Percentiles rank a stretch among this genome's conserved stretches.
These are phyloP conservation scores for Crocallis elinguaria DNA, from an alignment of 2,888 invertebrate genomes.

Conservation along the genomic window DNA sequence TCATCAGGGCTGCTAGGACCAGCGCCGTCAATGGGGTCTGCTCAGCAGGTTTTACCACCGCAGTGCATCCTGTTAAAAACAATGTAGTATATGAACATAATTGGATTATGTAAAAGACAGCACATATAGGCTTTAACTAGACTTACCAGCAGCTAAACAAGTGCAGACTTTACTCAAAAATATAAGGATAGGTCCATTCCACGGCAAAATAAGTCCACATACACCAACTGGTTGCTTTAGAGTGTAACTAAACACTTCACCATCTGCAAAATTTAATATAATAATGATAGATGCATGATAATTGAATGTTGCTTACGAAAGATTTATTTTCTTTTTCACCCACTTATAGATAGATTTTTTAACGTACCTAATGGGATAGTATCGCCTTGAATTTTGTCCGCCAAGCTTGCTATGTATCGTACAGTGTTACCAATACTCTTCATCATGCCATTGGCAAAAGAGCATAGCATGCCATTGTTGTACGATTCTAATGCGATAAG, in stretches of 20 bases:
- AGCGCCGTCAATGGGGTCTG: conserved; percentile 96
- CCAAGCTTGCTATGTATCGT: conserved; percentile 94
- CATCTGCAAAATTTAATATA: conserved; percentile 75
- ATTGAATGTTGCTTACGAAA: too few species aligned
- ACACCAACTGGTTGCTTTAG: conserved; percentile 85
- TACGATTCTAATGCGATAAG: conserved; percentile 93
- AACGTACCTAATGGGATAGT: conserved; percentile 53
- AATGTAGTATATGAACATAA: neutral
- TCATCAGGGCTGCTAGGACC: conserved; percentile 90
- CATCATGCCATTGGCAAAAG: neutral
- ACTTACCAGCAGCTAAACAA: conserved; percentile 82
- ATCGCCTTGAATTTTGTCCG: conserved; percentile 92
- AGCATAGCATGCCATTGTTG: conserved; percentile 91
- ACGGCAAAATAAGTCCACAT: conserved; percentile 94
- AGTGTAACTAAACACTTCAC: conserved; percentile 90
- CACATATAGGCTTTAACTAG: neutral
- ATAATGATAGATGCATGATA: too few species aligned
- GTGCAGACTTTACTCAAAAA: conserved; percentile 94
- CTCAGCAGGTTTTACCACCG: conserved; percentile 97
- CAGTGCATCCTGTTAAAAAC: conserved; percentile 86
- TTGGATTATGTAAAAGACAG: neutral
- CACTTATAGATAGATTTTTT: neutral
- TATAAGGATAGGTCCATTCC: conserved; percentile 96
- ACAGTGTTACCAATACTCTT: conserved; percentile 72
- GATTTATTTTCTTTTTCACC: neutral